Evolutionary conservation across 2,113 vertebrate species (phyloP).

Genomic region (Sceloporus undulatus): DNA sequence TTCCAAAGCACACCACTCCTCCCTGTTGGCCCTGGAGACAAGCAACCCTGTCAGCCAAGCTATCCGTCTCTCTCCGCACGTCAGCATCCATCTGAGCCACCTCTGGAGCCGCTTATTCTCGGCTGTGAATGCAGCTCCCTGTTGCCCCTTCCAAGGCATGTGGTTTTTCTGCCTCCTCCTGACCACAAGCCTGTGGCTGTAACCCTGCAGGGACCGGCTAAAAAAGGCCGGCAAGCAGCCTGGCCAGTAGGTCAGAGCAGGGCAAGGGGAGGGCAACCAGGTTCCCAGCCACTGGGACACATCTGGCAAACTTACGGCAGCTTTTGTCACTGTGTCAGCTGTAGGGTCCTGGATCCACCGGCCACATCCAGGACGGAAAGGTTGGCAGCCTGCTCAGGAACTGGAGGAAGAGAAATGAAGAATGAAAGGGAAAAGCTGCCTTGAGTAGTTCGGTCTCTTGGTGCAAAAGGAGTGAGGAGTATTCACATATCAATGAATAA

Average conservation of each 20-base stretch:
- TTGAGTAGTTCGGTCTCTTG: no score
- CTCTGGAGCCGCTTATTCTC: background rate
- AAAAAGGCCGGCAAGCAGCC: background rate
- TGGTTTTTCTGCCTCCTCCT: background rate
- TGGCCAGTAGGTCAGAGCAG: no score
- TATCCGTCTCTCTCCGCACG: background rate
- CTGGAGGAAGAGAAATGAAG: background rate
- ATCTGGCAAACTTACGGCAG: constrained; percentile 10
- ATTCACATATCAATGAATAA: no score
- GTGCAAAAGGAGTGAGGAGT: no score
- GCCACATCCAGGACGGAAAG: constrained; percentile 42
- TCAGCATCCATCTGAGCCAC: background rate
- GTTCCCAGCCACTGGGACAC: no score
- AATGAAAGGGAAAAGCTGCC: background rate
- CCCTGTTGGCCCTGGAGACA: background rate
- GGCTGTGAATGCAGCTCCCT: background rate
- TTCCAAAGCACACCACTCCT: background rate
- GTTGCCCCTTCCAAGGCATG: background rate
- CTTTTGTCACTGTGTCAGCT: constrained; percentile 46
- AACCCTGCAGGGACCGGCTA: background rate
- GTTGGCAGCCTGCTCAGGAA: constrained; percentile 30
- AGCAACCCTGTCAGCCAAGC: background rate
- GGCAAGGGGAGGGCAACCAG: no score
- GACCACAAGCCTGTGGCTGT: background rate
- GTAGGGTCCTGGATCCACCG: constrained; percentile 37